Evolutionary conservation across 2,113 vertebrate genomes (phyloP), one percentile per base, ranked within the genome.

Genomic region (Oryzias javanicus): DNA sequence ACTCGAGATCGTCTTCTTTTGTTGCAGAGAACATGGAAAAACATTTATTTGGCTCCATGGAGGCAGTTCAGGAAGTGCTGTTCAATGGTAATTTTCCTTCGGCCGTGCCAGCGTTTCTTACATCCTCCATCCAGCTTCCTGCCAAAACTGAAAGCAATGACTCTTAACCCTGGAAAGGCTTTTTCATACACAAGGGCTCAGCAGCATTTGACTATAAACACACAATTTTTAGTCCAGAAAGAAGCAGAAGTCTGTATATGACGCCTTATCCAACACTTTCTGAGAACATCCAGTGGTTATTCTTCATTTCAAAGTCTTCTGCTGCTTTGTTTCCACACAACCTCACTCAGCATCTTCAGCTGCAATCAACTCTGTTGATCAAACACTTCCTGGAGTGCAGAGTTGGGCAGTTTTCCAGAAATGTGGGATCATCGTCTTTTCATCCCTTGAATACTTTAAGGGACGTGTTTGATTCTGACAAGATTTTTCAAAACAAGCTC

Each of bases 1-100:
- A 17, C 25, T 58, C 44, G 40, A 27, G 18, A 22, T 70, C 53
- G 55, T 18, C 22, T 46, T 41, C 1, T 22, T 52, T 56, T 56
- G 35, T 42, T 67, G 47, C 40, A 53, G 46, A 18, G 57, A 42
- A 67, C 27, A 24, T 35, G 55, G 25, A 68, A 29, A 55, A 60
- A 73, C 68, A 71, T 73, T 75, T 70, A 61, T 35, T 5, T 61
- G 60, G 64, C 67, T 60, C 56, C 29, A 47, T 5, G 49, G 16
- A 74, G 35, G 59, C 45, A 55, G 55, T 62, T 72, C 22, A 24
- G 41, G 49, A 68, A 60, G 42, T 18, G 17, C 1, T 44, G 41
- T 60, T 71, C 16, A 49, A 50, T 7, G 70, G 20, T 29, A 42
- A 42, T 46, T 44, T 13, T 14, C 49, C 41, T 46, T 47, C 17